phyloP scores from a whole-genome alignment of 2,888 invertebrate species.

The Eudemis profundana region DNA sequence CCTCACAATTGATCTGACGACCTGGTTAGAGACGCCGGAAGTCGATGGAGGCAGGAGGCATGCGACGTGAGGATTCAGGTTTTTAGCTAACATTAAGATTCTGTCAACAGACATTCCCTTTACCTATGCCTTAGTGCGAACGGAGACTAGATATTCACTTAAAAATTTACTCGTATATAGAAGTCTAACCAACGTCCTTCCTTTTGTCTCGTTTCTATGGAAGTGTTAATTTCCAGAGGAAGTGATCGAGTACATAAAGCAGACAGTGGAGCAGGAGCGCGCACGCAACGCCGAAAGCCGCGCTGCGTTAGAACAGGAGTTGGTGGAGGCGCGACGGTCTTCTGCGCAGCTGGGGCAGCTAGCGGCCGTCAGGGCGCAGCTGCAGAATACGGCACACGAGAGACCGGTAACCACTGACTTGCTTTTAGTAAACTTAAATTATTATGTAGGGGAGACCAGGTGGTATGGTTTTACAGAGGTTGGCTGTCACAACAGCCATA shows the following conservation, averaged over 20 bases:
- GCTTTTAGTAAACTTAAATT: no score
- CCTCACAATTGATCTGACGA: no score
- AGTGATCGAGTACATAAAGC: slow-evolving; percentile 73
- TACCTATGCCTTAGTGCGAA: no score
- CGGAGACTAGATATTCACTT: not conserved
- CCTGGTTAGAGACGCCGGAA: no score
- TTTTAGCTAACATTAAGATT: no score
- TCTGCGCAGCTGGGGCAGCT: slow-evolving; percentile 72
- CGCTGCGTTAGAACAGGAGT: slow-evolving; percentile 67
- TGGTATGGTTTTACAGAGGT: no score
- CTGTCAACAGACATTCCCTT: no score
- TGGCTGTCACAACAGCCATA: no score
- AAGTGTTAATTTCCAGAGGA: slow-evolving; percentile 65
- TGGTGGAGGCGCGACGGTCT: slow-evolving; percentile 68
- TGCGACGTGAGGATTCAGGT: no score
- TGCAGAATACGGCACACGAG: slow-evolving; percentile 59
- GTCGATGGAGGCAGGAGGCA: no score
- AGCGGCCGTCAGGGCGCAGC: slow-evolving; percentile 64
- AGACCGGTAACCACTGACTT: slow-evolving; percentile 73
- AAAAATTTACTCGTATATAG: not conserved
- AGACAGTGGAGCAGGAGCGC: slow-evolving; percentile 75
- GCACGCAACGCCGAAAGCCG: slow-evolving; percentile 71
- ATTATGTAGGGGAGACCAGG: no score
- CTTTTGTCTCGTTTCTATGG: not conserved
- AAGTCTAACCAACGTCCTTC: not conserved